These are phyloP conservation scores for Meloidogyne floridensis DNA, from an alignment of 1,140 invertebrate genomes.

Conservation along the genomic window DNA sequence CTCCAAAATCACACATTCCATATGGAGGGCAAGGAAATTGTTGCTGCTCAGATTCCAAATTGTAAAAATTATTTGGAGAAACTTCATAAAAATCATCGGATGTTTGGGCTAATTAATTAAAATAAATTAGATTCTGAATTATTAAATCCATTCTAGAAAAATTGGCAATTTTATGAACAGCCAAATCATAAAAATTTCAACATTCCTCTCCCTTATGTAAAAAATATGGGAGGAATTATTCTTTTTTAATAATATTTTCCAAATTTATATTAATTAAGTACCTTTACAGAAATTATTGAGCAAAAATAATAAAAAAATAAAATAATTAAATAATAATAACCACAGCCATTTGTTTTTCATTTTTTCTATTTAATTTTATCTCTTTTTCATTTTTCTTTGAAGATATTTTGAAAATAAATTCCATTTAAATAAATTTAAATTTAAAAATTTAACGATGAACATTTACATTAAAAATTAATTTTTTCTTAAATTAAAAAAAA, in stretches of 20 bases:
- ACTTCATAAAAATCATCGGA: constrained; percentile 3
- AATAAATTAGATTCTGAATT: background rate
- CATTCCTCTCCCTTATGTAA: no score
- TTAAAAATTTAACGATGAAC: background rate
- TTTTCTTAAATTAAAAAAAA: background rate
- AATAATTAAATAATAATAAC: constrained; percentile 4
- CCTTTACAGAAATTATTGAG: background rate
- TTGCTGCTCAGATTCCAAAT: background rate
- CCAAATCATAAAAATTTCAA: no score
- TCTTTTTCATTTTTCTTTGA: constrained; percentile 4
- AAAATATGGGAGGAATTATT: no score
- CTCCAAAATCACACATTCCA: constrained; percentile 1
- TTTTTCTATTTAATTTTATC: background rate
- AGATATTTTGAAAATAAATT: background rate
- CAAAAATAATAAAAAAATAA: background rate
- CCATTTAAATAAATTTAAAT: background rate
- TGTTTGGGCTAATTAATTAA: background rate
- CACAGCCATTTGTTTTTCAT: background rate
- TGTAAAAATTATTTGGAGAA: constrained; percentile 3
- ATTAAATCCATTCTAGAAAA: no score
- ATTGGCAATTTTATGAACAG: no score
- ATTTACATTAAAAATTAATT: background rate
- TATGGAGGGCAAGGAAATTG: background rate
- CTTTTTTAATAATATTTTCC: no score
- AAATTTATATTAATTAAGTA: background rate